Evolutionary conservation across 2,797 vertebrate species (phyloP), one percentile per base, ranked within the genome.

Genomic region (Danio kyathit): DNA sequence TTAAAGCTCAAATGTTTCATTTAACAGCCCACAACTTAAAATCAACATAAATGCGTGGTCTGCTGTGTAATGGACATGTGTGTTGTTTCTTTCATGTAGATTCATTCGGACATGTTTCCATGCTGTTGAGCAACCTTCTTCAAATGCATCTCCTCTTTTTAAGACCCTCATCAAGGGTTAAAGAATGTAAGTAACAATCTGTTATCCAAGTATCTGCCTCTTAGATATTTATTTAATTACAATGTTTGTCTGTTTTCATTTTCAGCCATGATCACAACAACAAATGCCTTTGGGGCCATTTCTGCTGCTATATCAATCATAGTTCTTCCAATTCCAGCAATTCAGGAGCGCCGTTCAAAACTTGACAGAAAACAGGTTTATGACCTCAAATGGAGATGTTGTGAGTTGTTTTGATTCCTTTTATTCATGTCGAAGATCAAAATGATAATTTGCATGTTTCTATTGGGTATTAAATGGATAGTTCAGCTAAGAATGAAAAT

Each of bases 271-370:
- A 63, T 51, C 5, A 75, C 0, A 63, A 63, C 10, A 29, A 19
- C 44, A 63, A 51, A 63, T 51, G 59, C 21, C 16, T 19, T 75
- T 41, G 59, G 46, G 10, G 73, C 44, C 61, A 51, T 63, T 9
- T 63, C 57, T 51, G 6, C 5, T 19, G 59, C 46, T 29, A 51
- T 75, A 40, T 75, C 73, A 40, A 40, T 51, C 3, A 75, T 75
- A 75, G 46, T 75, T 49, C 73, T 75, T 51, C 73, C 73, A 17
- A 63, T 75, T 51, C 73, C 73, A 41, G 73, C 16, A 40, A 63
- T 75, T 75, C 44, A 38, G 10, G 19, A 69, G 1, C 69, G 10
- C 12, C 1, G 76, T 78, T 43, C 6, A 9, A 70, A 60, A n/a
- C 29, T 41, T 51, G 11, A 13, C 11, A 2, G 2, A 13, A 8